Evolutionary conservation across 2,888 invertebrate species (phyloP), one percentile per base, ranked within the genome.

Genomic region (Horisme vitalbata): DNA sequence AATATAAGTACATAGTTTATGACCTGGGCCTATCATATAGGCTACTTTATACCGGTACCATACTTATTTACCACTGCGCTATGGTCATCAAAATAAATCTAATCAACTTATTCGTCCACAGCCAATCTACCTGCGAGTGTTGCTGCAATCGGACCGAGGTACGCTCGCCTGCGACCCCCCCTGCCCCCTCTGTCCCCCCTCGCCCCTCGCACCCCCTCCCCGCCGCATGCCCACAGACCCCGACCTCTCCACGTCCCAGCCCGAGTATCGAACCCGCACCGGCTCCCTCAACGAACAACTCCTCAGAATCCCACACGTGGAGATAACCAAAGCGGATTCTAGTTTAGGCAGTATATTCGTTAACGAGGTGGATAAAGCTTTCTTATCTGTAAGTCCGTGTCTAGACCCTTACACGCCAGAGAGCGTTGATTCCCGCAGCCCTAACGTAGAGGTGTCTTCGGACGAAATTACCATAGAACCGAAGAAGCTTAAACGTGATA

Each of bases 361-460:
- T 0, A 91, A 92, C 56, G 90, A 91, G 41, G 77, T 92, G 7
- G 92, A 92, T 57, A 84, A 80, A 3, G 86, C 90, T 1, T 67
- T 91, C 14, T 68, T 92, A 0, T 75, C 75, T 5, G 82, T 81
- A 0, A 55, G 68, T 1, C 77, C 59, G 2, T 86, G 83, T 65
- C 80, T 93, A 64, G 95, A 95, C 61, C 95, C 95, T 0, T 95
- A 95, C 63, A 95, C 95, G 0, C 95, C 95, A n/a, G 95, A 95
- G 66, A 95, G 95, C 74, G 90, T 93, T 55, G 95, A 95, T 65
- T 95, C 95, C 12, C 94, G 93, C 63, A 94, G 94, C 30, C 95
- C 95, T 0, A 90, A 90, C 50, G 88, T 91, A 0, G 92, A 88
- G 24, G 60, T 63, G 0, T 70, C 67, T 0, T 84, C 81, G 0